Conservation (phyloP, 2,888 invertebrate species). For the Hipparchia semele region DNA sequence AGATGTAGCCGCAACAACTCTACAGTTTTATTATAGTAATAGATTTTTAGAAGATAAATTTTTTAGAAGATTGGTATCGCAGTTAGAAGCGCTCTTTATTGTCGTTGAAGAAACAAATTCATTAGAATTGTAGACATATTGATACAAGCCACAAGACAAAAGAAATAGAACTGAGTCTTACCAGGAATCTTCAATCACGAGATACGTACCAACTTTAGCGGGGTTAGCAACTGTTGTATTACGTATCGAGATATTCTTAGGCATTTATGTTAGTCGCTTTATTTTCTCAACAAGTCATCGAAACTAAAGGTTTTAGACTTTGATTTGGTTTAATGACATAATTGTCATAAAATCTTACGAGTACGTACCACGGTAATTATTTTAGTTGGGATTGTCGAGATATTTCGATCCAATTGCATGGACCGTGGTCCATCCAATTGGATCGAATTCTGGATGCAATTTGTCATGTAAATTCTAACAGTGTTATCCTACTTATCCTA, state of each 20-base stretch:
- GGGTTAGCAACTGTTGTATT: background rate
- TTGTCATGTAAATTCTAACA: too few relatives aligned
- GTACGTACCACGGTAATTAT: too few relatives aligned
- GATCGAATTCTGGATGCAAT: too few relatives aligned
- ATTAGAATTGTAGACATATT: conserved; percentile 13
- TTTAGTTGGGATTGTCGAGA: too few relatives aligned
- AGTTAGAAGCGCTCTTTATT: background rate
- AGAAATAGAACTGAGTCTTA: conserved; percentile 22
- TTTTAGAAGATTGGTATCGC: background rate
- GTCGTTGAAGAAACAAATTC: conserved; percentile 3
- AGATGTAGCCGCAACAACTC: too few relatives aligned
- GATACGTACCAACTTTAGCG: background rate
- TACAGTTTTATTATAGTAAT: too few relatives aligned
- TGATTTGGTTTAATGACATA: background rate
- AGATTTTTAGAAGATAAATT: background rate
- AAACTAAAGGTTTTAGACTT: too few relatives aligned
- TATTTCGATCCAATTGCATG: too few relatives aligned
- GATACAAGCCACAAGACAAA: conserved; percentile 21
- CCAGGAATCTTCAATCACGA: conserved; percentile 17
- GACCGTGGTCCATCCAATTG: too few relatives aligned
- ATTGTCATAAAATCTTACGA: too few relatives aligned
- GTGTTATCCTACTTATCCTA: too few relatives aligned
- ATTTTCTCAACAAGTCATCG: background rate
- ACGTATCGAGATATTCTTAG: conserved; percentile 7
- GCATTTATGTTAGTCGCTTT: background rate